Evolutionary conservation across 23 tunicate species (phyloP), one percentile per base, ranked within the genome.

Genomic region (Halocynthia aurantium): DNA sequence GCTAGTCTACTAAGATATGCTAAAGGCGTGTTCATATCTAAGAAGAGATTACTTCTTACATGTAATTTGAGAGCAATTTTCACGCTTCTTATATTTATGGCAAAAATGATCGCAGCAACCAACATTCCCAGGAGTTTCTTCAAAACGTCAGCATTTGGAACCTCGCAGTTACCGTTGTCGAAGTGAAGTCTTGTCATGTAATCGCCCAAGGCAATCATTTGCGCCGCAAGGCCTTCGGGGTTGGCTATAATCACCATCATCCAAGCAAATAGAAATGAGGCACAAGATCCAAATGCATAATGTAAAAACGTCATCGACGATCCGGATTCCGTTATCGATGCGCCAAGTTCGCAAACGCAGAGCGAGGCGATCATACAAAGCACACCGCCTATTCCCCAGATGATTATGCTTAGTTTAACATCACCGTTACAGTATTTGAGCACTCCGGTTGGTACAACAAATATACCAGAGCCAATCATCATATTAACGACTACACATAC

Each of bases 391-490:
- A 78, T 49, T 10, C 84, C 85, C 98, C 98, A 92, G 5, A 92
- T 80, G 8, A 78, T 7, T 69, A 92, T 74, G 77, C 88, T 92
- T 17, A 81, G 7, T 12, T 69, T 21, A 71, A 92, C 84, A 51
- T 92, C 87, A 18, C 98, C 98, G 75, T 82, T 67, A 69, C 90
- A 91, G 61, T 80, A 80, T 44, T 86, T 78, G 57, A 92, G 63
- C 21, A 92, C 84, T 12, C 88, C 85, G 61, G 98, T 83, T 50
- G 98, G 98, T 19, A 92, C 88, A 55, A 92, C 80, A 70, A 92
- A 92, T 22, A 92, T 86, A 11, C 98, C 98, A 12, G 98, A 92
- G 5, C 98, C 98, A 21, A 92, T 92, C 88, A 92, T 92, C 7
- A 81, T 76, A 12, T 92, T 90, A 65, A 84, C 93, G 9, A 92